Base-by-base conservation (phyloP, 1,140 invertebrate genomes). In the Cotesia typhae region DNA sequence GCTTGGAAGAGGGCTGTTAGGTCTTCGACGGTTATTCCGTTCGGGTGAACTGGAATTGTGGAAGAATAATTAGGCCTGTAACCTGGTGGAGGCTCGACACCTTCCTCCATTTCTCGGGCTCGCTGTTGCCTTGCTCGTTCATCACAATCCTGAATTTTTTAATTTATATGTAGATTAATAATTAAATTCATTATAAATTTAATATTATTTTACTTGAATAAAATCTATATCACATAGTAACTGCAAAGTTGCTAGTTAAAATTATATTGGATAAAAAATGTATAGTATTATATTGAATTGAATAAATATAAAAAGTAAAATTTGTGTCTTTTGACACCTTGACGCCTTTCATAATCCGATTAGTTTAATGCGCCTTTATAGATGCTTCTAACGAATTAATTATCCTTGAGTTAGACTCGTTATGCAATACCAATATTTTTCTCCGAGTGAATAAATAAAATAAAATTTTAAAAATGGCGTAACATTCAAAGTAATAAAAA, bases 31-130 rank as follows among this genome's bases (percentile, higher is more conserved):
- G 89, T 90, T 67, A 91, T 84, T 75, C 90, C 89, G 68, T 88
- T 88, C 55, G 89, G 88, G 77, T 88, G 89, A 3, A 91, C 86
- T 84, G 89, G 80, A 83, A 87, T 85, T 35, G 82, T 78, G 6
- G 82, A 74, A 59, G 83, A 66, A 76, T 81, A 79, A 75, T 81
- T 84, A 63, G 89, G 89, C 70, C 87, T 83, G 74, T 90, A 91
- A 73, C 89, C 90, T 4, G 90, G 89, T 5, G 91, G 90, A 28
- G 90, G 88, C 47, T 94, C 93, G 0, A 94, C 90, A 0, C 93
- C 93, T 82, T 93, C 91, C 73, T 91, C 91, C 83, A 94, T 94
- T 87, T 94, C 93, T 71, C 90, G 86, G 1, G 92, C 92, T 75
- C 93, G 84, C 79, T 93, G 90, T 60, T 90, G 83, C 67, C 92